Base-by-base conservation (phyloP, 2,797 vertebrate genomes). In the Sarcophilus harrisii region DNA sequence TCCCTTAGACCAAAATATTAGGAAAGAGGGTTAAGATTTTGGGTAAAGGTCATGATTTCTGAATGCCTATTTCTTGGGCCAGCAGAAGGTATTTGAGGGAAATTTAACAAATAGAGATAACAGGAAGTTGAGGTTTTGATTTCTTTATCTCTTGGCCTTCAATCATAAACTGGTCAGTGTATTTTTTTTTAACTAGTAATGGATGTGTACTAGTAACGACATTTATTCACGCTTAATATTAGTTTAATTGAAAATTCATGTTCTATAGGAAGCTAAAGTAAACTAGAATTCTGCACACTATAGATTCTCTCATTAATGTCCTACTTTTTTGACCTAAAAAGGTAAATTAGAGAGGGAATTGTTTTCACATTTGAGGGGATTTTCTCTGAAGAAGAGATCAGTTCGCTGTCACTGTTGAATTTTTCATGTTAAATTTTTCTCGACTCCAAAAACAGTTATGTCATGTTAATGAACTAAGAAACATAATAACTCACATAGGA, bases 391-490 rank as follows among this genome's bases (percentile, higher is more conserved):
- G 91, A 96, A 57, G 92, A 96, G 62, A 96, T 90, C 58, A 94
- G 38, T 96, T 96, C 0, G 0, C 45, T 98, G 96, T 97, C 94
- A 97, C 92, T 97, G 90, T 81, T 98, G 92, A 90, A 95, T 97
- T 96, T 98, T 98, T 98, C 81, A 96, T 90, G 55, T 95, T 62
- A 93, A 45, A 59, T 94, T 98, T 97, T 98, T 98, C 55, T 97
- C 96, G 95, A 97, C 95, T 98, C 93, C 93, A 98, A 97, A 95
- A 95, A 97, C 96, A 97, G 94, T 94, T 98, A 96, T 98, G 96
- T 97, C 96, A 95, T 97, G 97, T 97, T 95, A 90, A 96, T 97
- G 66, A 97, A 95, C 96, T 55, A 98, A 97, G 97, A 98, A 98
- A 38, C n/a, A 81, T 24, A 66, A 81, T 24, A 66, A 66, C 32